Base-by-base conservation (phyloP, 64 coral and sea anemone genomes). In the Pocillopora verrucosa region DNA sequence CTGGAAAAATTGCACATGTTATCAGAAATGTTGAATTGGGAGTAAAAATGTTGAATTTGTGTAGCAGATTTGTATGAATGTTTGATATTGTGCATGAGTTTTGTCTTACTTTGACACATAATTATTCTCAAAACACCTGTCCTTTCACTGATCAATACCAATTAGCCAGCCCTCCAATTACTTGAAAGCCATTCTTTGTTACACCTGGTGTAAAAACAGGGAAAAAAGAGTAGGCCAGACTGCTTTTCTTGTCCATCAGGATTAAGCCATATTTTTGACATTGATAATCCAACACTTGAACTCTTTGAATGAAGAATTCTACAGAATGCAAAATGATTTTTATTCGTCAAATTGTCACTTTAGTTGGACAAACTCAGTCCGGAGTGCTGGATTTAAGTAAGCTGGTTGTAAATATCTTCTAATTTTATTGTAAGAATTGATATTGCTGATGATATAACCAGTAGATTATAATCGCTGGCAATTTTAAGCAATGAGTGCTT, bases 271-370 rank as follows among this genome's bases (percentile, higher is more conserved):
- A 80, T 73, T 72, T 56, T 85, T 58, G 38, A 38, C 69, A n/a
- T 14, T 34, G 13, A 76, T 75, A 60, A 38, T 89, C 51, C 61
- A 68, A 82, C 82, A 56, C 15, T n/a, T 79, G 56, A 72, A 38
- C 67, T 20, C 67, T 5, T 41, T 72, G 56, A 85, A 85, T 72
- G 64, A 85, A 16, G 20, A 72, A 30, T 85, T 36, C 0, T 85
- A 36, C 38, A 85, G 20, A n/a, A 16, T 56, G 36, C 63, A 68
- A 51, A 79, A 96, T 96, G 95, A 73, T 96, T 83, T 96, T 96
- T 70, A 72, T 96, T 62, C 88, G 95, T 20, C 95, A 96, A 88
- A 90, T 96, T 72, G 91, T 96, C 62, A 88, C 95, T 4, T 61
- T 96, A n/a, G 88, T 96, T 41, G 89, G 88, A 15, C 95, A 92